Evolutionary conservation across 37 sponge, comb jelly and placozoan species (phyloP).

Genomic region (Lycopodina hypogea): DNA sequence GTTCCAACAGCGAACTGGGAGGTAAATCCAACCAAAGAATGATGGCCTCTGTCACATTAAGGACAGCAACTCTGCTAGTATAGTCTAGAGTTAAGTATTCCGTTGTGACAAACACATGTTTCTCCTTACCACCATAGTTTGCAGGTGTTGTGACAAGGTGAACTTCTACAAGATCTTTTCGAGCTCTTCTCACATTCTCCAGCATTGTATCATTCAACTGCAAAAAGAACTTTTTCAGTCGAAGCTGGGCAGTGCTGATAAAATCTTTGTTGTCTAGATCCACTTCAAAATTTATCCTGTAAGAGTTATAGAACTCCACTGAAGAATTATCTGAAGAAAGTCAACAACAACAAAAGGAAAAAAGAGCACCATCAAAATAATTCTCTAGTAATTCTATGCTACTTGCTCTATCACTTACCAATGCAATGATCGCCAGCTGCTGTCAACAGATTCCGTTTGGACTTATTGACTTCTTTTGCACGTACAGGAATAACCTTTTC

Average conservation of each 20-base stretch:
- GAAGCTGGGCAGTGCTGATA: constrained; percentile 19
- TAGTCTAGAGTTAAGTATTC: background rate
- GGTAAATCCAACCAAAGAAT: background rate
- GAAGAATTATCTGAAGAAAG: background rate
- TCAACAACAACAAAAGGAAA: background rate
- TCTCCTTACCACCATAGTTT: background rate
- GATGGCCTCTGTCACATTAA: constrained; percentile 22
- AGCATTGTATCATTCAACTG: background rate
- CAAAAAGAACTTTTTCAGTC: constrained; percentile 7
- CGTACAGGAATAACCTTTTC: background rate
- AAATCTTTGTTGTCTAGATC: constrained; percentile 3
- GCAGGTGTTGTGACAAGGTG: background rate
- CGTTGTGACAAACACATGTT: background rate
- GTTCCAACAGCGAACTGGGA: background rate
- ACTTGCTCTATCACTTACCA: background rate
- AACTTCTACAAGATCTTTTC: constrained; percentile 2
- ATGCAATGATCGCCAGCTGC: background rate
- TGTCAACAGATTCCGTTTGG: background rate
- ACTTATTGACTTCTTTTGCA: background rate
- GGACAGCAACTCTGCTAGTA: background rate
- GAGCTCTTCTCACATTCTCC: background rate
- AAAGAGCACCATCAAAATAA: background rate
- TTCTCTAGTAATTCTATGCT: no score
- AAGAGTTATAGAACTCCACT: background rate
- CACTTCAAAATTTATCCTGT: constrained; percentile 23